Conservation (phyloP, 2,888 invertebrate genomes). For the Cephus sareptanus region DNA sequence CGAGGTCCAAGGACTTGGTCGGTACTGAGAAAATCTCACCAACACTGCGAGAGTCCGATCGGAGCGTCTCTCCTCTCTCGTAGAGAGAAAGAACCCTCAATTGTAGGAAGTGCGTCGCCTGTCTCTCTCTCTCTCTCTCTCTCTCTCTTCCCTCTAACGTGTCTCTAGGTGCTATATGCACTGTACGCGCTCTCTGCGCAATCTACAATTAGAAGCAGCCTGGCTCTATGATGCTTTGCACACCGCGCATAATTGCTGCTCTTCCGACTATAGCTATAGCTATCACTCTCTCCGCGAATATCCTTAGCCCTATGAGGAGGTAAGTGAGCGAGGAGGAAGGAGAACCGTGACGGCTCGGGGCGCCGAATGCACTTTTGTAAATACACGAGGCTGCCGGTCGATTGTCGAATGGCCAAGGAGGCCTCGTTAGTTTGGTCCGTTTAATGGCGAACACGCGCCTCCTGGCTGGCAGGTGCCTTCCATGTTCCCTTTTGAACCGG, state of each 20-base stretch:
- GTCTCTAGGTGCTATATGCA: background rate
- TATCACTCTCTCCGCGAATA: no score
- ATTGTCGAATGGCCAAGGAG: background rate
- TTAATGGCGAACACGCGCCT: conserved; percentile 1
- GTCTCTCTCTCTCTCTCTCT: background rate
- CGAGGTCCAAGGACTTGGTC: conserved; percentile 60
- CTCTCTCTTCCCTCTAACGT: background rate
- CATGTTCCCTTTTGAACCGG: background rate
- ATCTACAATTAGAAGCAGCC: no score
- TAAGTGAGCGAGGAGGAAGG: background rate
- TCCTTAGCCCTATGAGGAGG: no score
- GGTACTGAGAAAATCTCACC: conserved; percentile 59
- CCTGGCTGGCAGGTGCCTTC: conserved; percentile 38
- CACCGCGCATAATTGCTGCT: no score
- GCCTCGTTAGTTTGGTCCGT: background rate
- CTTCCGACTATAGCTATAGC: no score
- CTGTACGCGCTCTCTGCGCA: background rate
- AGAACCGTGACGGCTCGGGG: background rate
- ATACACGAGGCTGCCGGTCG: background rate
- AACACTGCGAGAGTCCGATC: conserved; percentile 34
- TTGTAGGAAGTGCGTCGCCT: background rate
- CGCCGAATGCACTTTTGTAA: background rate
- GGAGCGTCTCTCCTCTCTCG: conserved; percentile 21
- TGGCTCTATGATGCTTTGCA: no score
- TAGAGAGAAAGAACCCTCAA: background rate